phyloP scores from a whole-genome alignment of 2,113 vertebrate genomes.

The Gobio gobio region DNA sequence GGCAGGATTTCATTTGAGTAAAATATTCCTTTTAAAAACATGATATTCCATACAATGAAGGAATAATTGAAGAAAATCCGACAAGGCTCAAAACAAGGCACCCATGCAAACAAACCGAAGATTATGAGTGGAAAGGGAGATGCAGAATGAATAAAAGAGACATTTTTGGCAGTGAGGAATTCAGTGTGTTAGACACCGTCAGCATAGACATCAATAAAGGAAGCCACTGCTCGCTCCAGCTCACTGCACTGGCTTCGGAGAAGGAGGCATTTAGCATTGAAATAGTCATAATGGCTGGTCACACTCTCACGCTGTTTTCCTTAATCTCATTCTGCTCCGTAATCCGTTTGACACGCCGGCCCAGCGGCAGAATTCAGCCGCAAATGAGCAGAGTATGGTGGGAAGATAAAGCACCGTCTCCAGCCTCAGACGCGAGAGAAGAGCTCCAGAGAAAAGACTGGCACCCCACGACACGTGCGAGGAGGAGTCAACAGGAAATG shows the following conservation, averaged over 20 bases:
- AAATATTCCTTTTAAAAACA: background rate
- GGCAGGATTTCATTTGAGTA: background rate
- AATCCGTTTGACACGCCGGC: slow-evolving; percentile 52
- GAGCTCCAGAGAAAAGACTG: slow-evolving; percentile 13
- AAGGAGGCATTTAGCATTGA: slow-evolving; percentile 55
- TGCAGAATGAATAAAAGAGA: slow-evolving; percentile 15
- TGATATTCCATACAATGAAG: slow-evolving; percentile 4
- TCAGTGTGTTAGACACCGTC: background rate
- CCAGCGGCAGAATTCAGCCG: slow-evolving; percentile 13
- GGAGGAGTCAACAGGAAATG: slow-evolving; percentile 40
- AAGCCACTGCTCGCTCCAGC: background rate
- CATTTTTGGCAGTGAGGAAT: background rate
- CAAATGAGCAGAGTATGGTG: slow-evolving; percentile 42
- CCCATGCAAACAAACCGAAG: slow-evolving; percentile 6
- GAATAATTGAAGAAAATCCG: slow-evolving; percentile 24
- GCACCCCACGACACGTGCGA: background rate
- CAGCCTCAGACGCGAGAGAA: background rate
- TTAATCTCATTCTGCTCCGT: slow-evolving; percentile 51
- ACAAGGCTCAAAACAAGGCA: background rate
- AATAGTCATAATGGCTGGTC: slow-evolving; percentile 50
- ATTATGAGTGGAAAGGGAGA: background rate
- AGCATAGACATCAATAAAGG: background rate
- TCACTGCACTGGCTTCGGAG: slow-evolving; percentile 2
- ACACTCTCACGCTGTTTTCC: slow-evolving; percentile 42
- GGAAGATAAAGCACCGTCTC: slow-evolving; percentile 32